These are phyloP conservation scores for Notodonta ziczac DNA, from an alignment of 2,888 invertebrate species.

Conservation along the genomic window DNA sequence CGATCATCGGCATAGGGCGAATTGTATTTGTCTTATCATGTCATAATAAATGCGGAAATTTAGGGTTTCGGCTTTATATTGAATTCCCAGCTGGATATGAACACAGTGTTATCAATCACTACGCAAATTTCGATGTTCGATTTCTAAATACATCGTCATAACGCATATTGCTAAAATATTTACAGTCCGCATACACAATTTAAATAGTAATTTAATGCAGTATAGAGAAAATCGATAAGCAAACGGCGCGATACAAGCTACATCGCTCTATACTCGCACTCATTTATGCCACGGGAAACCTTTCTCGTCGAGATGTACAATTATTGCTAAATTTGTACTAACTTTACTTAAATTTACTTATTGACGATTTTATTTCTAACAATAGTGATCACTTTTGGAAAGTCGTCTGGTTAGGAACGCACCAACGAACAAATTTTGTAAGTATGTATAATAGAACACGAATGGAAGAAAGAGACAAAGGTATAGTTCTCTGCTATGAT, in stretches of 20 bases:
- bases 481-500: conserved; percentile 49
- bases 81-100: conserved; percentile 20
- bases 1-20: conserved; percentile 69
- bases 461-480: conserved; percentile 67
- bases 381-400: conserved; percentile 39
- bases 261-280: conserved; percentile 64
- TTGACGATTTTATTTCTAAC: conserved; percentile 37
- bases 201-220: conserved; percentile 79
- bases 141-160: conserved; percentile 49
- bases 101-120: conserved; percentile 39
- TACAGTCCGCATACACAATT: conserved; percentile 74
- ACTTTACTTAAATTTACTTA: conserved; percentile 29
- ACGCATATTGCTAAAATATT: conserved; percentile 63
- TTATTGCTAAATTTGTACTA: conserved; percentile 39
- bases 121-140: conserved; percentile 41
- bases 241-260: conserved; percentile 76
- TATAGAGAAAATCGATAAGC: conserved; percentile 83
- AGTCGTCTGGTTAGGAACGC: conserved; percentile 50
- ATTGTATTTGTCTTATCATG: conserved; percentile 23
- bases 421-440: conserved; percentile 49
- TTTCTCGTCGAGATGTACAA: conserved; percentile 49
- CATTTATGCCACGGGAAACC: conserved; percentile 60
- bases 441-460: conserved; percentile 45
- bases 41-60: conserved; percentile 16
- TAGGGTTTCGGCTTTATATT: conserved; percentile 3